phyloP scores from a whole-genome alignment of 2,888 invertebrate species.

The Melieria crassipennis region DNA sequence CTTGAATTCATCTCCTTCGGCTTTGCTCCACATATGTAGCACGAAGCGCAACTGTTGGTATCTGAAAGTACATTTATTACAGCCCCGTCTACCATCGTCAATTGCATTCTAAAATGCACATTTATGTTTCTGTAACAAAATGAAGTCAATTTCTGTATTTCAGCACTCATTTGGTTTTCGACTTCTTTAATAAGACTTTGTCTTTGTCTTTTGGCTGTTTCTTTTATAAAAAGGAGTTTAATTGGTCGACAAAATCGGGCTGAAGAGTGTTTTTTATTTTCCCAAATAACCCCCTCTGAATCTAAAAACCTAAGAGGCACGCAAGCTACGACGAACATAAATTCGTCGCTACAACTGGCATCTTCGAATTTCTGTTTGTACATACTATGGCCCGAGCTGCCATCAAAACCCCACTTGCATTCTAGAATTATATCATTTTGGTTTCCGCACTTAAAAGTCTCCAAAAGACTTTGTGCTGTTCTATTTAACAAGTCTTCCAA shows the following conservation, averaged over 20 bases:
- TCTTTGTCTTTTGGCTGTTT: too few relatives aligned
- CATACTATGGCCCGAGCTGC: background rate
- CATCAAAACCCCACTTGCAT: too few relatives aligned
- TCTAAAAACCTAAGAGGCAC: background rate
- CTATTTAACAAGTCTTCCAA: too few relatives aligned
- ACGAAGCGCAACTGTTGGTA: background rate
- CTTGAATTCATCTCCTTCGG: background rate
- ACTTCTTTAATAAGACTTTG: background rate
- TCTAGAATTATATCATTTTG: background rate
- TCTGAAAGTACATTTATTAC: background rate
- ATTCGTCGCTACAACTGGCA: background rate
- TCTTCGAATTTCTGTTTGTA: background rate
- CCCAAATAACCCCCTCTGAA: background rate
- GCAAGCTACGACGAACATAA: background rate
- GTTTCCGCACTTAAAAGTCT: background rate
- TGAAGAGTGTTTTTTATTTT: background rate
- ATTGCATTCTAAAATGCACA: background rate
- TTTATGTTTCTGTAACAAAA: background rate
- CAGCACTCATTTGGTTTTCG: background rate
- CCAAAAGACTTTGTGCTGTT: background rate
- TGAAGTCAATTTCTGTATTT: background rate
- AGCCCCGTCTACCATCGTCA: background rate
- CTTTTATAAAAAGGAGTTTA: background rate
- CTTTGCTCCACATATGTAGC: background rate
- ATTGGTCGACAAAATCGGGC: background rate